Evolutionary conservation across 1,140 invertebrate genomes (phyloP), one percentile per base, ranked within the genome.

Genomic region (Drosophila saltans): DNA sequence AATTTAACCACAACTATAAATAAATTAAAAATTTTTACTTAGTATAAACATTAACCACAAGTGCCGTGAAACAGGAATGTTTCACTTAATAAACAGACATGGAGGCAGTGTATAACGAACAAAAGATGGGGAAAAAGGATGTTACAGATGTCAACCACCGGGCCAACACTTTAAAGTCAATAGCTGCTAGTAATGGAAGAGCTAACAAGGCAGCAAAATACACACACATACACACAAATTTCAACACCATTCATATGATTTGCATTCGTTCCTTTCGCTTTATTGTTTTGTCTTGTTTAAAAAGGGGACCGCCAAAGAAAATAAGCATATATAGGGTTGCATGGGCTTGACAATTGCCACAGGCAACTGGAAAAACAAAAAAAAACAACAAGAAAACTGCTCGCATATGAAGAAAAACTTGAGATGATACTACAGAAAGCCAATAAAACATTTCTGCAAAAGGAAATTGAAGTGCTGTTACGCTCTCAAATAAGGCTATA

Each of bases 271-370:
- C 36, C 59, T 69, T 40, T 4, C 43, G n/a, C 36, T 30, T 52
- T 61, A 8, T 72, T 76, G 60, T 75, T 76, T 76, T 75, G 75
- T 71, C 77, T 78, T 77, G 73, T 61, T 67, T 52, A 8, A 26
- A 68, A 65, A 81, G 75, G 55, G 77, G 57, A 74, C 65, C 65
- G 43, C 48, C 33, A 65, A 43, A 67, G 64, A 71, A 84, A 76
- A 83, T 77, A 80, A 81, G 81, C 80, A 84, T 62, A 76, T 72
- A 80, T 76, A 78, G 72, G 79, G 60, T 57, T 73, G 66, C 65
- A 55, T 52, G 45, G 45, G 45, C 62, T 57, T 56, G 39, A 45
- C 56, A 61, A 85, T 69, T 70, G 83, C 82, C 79, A 40, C 59
- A 64, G 83, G 82, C 82, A 88, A 88, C 79, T 75, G 39, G 78